Evolutionary conservation across 2,888 invertebrate genomes (phyloP).

Genomic region (Rosalia funebris): DNA sequence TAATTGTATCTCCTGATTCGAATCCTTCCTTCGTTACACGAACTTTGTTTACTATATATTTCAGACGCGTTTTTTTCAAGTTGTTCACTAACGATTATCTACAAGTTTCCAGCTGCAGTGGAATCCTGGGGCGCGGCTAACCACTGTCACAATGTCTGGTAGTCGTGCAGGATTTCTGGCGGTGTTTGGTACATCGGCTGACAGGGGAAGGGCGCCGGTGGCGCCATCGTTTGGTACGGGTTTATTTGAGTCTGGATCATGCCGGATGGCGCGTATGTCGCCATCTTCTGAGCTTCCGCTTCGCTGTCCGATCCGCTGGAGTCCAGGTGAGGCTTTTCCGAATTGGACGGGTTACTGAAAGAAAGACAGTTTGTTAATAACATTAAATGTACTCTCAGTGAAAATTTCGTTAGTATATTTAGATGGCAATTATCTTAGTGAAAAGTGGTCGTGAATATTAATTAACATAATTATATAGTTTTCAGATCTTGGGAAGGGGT

Average conservation of each 20-base stretch:
- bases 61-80: conserved; percentile 2
- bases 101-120: conserved; percentile 34
- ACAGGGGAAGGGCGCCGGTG: conserved; percentile 48
- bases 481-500: no score
- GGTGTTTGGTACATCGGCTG: conserved; percentile 61
- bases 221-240: conserved; percentile 54
- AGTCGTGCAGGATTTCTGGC: conserved; percentile 62
- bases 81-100: conserved; percentile 17
- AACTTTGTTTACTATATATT: no score
- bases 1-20: no score
- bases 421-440: no score
- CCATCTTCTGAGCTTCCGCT: conserved; percentile 57
- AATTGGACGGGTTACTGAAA: conserved; percentile 60
- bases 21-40: no score
- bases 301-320: conserved; percentile 64
- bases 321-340: conserved; percentile 63
- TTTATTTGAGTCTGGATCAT: conserved; percentile 49
- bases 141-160: conserved; percentile 66
- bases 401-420: no score
- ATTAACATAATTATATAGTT: no score
- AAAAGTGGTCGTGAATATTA: no score
- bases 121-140: conserved; percentile 50
- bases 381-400: no score
- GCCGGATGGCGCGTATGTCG: conserved; percentile 51
- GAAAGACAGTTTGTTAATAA: no score